These are phyloP conservation scores for Sphaerodactylus townsendi DNA, from an alignment of 2,113 vertebrate species.

Conservation along the genomic window DNA sequence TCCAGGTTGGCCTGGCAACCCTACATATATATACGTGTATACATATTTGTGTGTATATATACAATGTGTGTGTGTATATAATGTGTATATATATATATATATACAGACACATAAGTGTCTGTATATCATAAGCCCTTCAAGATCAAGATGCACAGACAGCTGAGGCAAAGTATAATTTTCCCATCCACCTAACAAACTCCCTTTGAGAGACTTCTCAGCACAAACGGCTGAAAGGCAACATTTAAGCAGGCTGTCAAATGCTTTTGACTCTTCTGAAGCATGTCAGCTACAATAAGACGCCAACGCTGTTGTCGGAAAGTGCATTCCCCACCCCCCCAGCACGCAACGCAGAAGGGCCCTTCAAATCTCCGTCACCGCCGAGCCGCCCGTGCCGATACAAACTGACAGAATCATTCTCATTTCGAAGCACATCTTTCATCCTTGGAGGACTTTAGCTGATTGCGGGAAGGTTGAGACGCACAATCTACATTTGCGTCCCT, in stretches of 20 bases:
- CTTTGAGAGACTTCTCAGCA: neutral
- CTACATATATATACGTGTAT: too few species aligned
- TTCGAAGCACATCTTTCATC: neutral
- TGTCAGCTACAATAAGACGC: neutral
- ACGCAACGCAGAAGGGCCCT: conserved; percentile 1
- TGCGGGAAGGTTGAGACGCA: conserved; percentile 43
- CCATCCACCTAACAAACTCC: neutral
- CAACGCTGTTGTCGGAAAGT: neutral
- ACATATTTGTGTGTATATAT: too few species aligned
- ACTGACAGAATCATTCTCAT: conserved; percentile 27
- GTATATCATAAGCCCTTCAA: neutral
- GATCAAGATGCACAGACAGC: neutral
- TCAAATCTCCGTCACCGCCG: conserved; percentile 6
- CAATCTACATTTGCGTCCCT: conserved; percentile 38
- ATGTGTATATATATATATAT: neutral
- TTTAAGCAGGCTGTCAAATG: neutral
- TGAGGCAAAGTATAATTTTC: neutral
- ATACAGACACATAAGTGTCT: neutral
- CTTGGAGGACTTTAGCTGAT: conserved; percentile 16
- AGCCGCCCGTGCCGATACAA: conserved; percentile 25
- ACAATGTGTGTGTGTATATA: too few species aligned
- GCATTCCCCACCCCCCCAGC: neutral
- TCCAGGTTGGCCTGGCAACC: too few species aligned
- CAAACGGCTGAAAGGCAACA: conserved; percentile 22
- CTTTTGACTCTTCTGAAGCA: neutral